Conservation (phyloP, 2,888 invertebrate species). For the Tinea pellionella region DNA sequence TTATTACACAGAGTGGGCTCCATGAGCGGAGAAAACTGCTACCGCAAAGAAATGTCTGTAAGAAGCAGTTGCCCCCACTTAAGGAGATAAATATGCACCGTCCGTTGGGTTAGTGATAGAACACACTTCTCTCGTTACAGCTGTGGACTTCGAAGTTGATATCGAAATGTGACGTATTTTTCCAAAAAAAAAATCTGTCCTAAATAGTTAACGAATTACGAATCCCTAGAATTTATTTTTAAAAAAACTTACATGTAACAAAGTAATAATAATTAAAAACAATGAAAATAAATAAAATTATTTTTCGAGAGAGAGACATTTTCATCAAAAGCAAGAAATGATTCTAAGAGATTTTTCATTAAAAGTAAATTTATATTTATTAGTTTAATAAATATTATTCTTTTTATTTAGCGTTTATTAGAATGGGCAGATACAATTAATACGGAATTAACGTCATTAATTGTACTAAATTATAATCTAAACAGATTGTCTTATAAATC, state of each 20-base stretch:
- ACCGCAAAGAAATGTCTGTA: too few relatives aligned
- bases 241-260: not conserved
- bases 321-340: not conserved
- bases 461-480: not conserved
- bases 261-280: not conserved
- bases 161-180: too few relatives aligned
- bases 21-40: too few relatives aligned
- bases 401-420: not conserved
- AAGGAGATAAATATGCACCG: too few relatives aligned
- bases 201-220: too few relatives aligned
- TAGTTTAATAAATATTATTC: not conserved
- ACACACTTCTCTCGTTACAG: too few relatives aligned
- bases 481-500: not conserved
- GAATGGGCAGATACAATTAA: not conserved
- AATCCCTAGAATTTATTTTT: too few relatives aligned
- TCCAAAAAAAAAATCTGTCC: too few relatives aligned
- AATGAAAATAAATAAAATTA: not conserved
- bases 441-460: not conserved
- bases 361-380: slow-evolving; percentile 3
- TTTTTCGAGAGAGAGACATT: not conserved
- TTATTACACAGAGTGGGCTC: too few relatives aligned
- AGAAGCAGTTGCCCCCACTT: too few relatives aligned
- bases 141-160: too few relatives aligned
- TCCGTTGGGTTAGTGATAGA: too few relatives aligned
- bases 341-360: not conserved